These are phyloP conservation scores for Platichthys stellatus DNA, from an alignment of 2,113 vertebrate species.

Conservation along the genomic window DNA sequence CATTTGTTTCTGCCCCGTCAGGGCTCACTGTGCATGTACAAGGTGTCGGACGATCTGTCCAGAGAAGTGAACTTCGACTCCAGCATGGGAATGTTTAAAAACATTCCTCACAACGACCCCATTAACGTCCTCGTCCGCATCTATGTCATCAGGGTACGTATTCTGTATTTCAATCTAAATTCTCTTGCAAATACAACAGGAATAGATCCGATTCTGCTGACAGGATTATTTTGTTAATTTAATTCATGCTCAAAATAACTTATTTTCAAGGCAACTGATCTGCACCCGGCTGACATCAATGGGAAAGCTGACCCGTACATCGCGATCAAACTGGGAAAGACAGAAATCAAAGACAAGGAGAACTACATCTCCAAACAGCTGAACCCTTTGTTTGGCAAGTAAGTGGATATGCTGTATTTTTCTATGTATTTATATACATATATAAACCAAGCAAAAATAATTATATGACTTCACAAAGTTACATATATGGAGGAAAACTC, in stretches of 20 bases:
- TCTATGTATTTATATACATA: not conserved
- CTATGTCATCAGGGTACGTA: conserved; percentile 89
- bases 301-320: conserved; percentile 98
- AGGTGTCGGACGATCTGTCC: conserved; percentile 89
- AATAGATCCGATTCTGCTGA: too few relatives aligned
- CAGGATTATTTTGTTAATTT: not conserved
- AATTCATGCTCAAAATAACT: not conserved
- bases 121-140: conserved; percentile 92
- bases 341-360: conserved; percentile 97
- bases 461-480: too few relatives aligned
- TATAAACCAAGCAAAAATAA: not conserved
- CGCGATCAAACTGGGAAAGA: conserved; percentile 93
- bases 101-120: conserved; percentile 95
- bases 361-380: conserved; percentile 99
- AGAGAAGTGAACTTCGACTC: conserved; percentile 89
- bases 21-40: conserved; percentile 97
- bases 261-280: conserved; percentile 88
- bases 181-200: not conserved
- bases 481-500: too few relatives aligned
- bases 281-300: conserved; percentile 97
- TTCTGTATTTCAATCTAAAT: not conserved
- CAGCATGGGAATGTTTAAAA: conserved; percentile 96
- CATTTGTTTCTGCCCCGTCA: conserved; percentile 49
- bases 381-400: conserved; percentile 98
- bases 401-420: conserved; percentile 65